phyloP scores from a whole-genome alignment of 2,797 vertebrate species.

The Falco columbarius region DNA sequence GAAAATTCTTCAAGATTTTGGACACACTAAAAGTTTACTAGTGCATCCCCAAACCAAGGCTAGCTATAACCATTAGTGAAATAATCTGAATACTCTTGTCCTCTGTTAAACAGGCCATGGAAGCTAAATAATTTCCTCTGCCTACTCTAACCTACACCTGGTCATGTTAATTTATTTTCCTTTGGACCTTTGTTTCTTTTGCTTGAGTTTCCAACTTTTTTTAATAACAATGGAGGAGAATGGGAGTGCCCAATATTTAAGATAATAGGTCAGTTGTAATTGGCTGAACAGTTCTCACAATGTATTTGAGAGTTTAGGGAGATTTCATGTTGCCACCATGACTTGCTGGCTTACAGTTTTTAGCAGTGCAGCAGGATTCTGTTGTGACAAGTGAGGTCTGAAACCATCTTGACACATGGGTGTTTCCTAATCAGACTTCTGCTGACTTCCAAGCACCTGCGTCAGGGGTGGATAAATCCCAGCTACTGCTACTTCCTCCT shows the following conservation, averaged over 20 bases:
- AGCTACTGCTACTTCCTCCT: not conserved
- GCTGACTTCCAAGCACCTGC: not conserved
- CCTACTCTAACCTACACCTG: not conserved
- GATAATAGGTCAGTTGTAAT: not conserved
- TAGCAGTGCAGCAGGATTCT: not conserved
- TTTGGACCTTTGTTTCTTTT: not conserved
- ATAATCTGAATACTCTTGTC: not conserved
- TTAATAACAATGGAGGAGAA: not conserved
- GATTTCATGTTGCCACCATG: not conserved
- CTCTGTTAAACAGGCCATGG: not conserved
- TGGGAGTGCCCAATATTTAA: fast-evolving
- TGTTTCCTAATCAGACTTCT: not conserved
- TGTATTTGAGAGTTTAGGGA: not conserved
- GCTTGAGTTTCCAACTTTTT: not conserved
- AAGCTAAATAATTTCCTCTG: not conserved
- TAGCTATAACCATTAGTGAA: not conserved
- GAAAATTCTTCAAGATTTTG: not conserved
- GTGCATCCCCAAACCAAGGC: not conserved
- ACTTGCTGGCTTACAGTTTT: not conserved
- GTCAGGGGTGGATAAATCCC: not conserved
- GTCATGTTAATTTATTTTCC: not conserved
- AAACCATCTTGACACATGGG: not conserved
- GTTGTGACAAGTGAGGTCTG: not conserved
- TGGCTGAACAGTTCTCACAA: not conserved
- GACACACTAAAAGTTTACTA: not conserved